Evolutionary conservation across 2,888 invertebrate genomes (phyloP).

Genomic region (Pinctada fucata): DNA sequence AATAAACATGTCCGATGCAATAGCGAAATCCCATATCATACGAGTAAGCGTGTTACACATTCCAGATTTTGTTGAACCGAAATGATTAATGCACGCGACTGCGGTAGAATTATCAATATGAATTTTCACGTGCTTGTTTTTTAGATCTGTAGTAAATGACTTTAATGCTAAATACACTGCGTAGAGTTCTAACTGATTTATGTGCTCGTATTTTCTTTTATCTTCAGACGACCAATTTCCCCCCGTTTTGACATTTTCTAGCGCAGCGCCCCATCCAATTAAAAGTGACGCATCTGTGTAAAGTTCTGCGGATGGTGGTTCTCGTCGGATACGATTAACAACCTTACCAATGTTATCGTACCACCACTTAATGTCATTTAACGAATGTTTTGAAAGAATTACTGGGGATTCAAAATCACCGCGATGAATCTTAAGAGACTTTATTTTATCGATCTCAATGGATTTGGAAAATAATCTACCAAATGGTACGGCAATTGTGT

Average conservation of each 20-base stretch:
- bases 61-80: slow-evolving; percentile 8
- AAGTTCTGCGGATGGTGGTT: not conserved
- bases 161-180: slow-evolving; percentile 12
- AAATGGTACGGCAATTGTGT: slow-evolving; percentile 23
- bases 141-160: not conserved
- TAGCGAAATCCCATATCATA: not conserved
- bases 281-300: slow-evolving; percentile 14
- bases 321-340: not conserved
- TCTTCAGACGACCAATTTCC: not conserved
- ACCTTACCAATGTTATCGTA: not conserved
- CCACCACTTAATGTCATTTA: not conserved
- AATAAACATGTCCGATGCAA: not conserved
- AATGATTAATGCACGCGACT: slow-evolving; percentile 8
- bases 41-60: not conserved
- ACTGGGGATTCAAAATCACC: not conserved
- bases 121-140: slow-evolving; percentile 12
- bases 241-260: slow-evolving; percentile 9
- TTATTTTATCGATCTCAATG: slow-evolving; percentile 21
- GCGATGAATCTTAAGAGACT: not conserved
- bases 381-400: not conserved
- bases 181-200: slow-evolving; percentile 21
- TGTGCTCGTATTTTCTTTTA: not conserved
- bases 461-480: slow-evolving; percentile 23
- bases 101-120: slow-evolving; percentile 18
- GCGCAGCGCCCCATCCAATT: slow-evolving; percentile 11